Conservation (phyloP, 1,140 invertebrate species). For the Philopotamus ludificatus region DNA sequence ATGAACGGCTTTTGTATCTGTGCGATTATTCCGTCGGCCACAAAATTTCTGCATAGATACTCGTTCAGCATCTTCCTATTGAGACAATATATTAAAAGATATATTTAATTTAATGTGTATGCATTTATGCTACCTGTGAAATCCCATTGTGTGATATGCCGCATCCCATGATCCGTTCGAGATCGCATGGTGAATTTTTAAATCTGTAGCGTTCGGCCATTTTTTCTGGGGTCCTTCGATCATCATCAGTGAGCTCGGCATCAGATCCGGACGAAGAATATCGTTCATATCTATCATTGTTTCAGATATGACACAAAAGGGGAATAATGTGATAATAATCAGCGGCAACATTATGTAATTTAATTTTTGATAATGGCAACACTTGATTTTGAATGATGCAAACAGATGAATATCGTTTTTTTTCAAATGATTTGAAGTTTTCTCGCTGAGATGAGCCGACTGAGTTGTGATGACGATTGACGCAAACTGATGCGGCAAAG, state of each 20-base stretch:
- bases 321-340: too few species aligned
- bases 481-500: not conserved
- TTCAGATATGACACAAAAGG: too few species aligned
- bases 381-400: not conserved
- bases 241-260: slow-evolving; percentile 56
- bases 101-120: slow-evolving; percentile 17
- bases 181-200: slow-evolving; percentile 15
- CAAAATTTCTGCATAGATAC: slow-evolving; percentile 62
- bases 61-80: slow-evolving; percentile 64
- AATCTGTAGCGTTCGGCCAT: slow-evolving; percentile 19
- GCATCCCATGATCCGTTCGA: slow-evolving; percentile 42
- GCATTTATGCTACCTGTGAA: slow-evolving; percentile 57
- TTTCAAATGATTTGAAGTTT: not conserved
- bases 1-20: slow-evolving; percentile 53
- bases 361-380: not conserved
- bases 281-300: slow-evolving; percentile 53
- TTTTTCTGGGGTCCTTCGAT: slow-evolving; percentile 42
- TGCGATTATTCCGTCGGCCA: slow-evolving; percentile 62
- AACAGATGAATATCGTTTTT: not conserved
- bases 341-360: too few species aligned
- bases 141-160: slow-evolving; percentile 58
- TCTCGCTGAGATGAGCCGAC: not conserved
- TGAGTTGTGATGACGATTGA: not conserved
- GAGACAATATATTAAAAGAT: slow-evolving; percentile 23
- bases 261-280: slow-evolving; percentile 57